phyloP scores from a whole-genome alignment of 2,113 vertebrate genomes.

The Xenopus tropicalis region DNA sequence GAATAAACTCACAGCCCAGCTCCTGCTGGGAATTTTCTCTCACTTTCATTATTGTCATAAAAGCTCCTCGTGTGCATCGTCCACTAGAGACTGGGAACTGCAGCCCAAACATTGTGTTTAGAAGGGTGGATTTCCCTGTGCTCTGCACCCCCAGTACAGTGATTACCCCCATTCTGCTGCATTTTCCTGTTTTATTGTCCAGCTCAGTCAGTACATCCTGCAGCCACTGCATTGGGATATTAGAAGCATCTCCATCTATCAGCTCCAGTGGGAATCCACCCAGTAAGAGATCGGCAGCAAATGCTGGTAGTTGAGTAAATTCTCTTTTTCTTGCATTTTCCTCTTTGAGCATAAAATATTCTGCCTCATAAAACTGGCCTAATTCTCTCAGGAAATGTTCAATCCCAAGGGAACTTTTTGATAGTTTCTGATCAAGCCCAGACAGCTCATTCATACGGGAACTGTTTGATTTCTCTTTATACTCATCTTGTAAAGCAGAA shows the following conservation, averaged over 20 bases:
- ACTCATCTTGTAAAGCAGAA: slow-evolving; percentile 12
- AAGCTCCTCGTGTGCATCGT: slow-evolving; percentile 63
- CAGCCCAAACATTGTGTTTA: slow-evolving; percentile 75
- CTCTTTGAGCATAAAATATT: slow-evolving; percentile 44
- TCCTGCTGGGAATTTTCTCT: slow-evolving; percentile 60
- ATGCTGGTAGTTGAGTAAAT: slow-evolving; percentile 32
- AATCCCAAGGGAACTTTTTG: slow-evolving; percentile 63
- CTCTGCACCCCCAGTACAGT: slow-evolving; percentile 72
- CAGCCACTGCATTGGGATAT: slow-evolving; percentile 70
- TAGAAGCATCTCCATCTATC: slow-evolving; percentile 68
- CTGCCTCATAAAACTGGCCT: slow-evolving; percentile 73
- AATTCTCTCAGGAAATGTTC: slow-evolving; percentile 75
- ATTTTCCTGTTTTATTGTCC: slow-evolving; percentile 54
- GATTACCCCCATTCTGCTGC: slow-evolving; percentile 61
- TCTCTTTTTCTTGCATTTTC: slow-evolving; percentile 1
- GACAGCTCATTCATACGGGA: neutral
- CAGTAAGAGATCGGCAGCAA: slow-evolving; percentile 60
- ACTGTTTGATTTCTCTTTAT: slow-evolving; percentile 13
- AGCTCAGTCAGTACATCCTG: slow-evolving; percentile 61
- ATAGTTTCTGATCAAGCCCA: slow-evolving; percentile 44
- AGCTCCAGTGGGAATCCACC: slow-evolving; percentile 71
- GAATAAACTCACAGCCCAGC: slow-evolving; percentile 68
- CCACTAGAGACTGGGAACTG: slow-evolving; percentile 61
- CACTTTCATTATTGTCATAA: slow-evolving; percentile 60
- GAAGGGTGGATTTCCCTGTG: slow-evolving; percentile 73